Evolutionary conservation across 2,113 vertebrate species (phyloP).

Genomic region (Addax nasomaculatus): DNA sequence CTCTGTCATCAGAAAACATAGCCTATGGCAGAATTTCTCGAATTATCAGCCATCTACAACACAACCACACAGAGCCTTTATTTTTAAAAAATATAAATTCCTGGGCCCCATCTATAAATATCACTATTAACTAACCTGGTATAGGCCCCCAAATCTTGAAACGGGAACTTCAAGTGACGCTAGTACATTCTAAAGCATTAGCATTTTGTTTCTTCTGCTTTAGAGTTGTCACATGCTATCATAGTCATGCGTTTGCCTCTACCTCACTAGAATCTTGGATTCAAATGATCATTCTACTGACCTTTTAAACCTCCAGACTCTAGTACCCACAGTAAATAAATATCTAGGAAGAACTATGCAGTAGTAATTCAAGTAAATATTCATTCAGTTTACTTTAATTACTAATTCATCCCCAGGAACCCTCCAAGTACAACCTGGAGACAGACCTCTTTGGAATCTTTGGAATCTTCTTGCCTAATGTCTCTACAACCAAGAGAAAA

Average conservation of each 20-base stretch:
- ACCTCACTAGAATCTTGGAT: neutral
- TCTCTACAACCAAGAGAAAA: neutral
- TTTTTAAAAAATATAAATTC: neutral
- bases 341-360: neutral
- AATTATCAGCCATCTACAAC: neutral
- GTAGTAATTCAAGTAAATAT: constrained; percentile 5
- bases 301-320: neutral
- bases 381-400: neutral
- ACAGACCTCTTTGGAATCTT: neutral
- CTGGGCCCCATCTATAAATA: neutral
- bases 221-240: neutral
- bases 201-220: neutral
- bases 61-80: neutral
- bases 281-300: neutral
- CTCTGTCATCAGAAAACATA: neutral
- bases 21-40: neutral
- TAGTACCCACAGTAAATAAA: neutral
- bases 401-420: neutral
- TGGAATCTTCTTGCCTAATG: neutral
- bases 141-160: neutral
- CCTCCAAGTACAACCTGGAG: neutral
- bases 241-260: neutral
- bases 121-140: neutral
- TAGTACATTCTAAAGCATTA: neutral
- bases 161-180: neutral